Evolutionary conservation across 1,140 invertebrate genomes (phyloP).

Genomic region (Tetraneura akinire): DNA sequence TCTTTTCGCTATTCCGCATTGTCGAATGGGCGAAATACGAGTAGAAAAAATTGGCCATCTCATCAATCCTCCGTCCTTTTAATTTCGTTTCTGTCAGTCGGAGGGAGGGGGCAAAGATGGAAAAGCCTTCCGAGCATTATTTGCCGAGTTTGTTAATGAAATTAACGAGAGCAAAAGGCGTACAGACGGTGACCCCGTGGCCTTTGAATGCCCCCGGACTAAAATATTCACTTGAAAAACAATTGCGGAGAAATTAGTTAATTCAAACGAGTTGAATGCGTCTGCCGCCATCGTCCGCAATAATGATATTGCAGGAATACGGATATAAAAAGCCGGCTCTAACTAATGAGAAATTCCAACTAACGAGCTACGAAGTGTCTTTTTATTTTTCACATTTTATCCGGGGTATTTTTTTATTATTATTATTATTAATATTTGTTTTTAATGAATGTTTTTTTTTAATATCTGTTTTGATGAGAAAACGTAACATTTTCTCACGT

Average conservation of each 20-base stretch:
- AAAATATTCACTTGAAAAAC: constrained; percentile 15
- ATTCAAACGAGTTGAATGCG: constrained; percentile 34
- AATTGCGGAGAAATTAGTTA: constrained; percentile 43
- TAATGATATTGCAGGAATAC: neutral
- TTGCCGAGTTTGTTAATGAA: constrained; percentile 31
- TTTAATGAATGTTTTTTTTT: neutral
- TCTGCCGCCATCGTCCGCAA: neutral
- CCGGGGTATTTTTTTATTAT: constrained; percentile 9
- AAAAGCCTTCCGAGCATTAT: constrained; percentile 23
- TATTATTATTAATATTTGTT: no score
- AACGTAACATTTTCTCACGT: neutral
- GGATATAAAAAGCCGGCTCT: neutral
- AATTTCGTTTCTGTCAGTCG: constrained; percentile 15
- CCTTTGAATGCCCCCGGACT: constrained; percentile 26
- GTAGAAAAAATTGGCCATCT: constrained; percentile 22
- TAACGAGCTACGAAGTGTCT: constrained; percentile 25
- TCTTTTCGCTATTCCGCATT: no score
- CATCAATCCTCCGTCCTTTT: constrained; percentile 28
- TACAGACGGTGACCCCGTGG: constrained; percentile 31
- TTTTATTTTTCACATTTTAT: neutral
- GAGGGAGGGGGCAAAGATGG: neutral
- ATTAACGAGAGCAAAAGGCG: constrained; percentile 25
- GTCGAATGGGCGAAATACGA: neutral
- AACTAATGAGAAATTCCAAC: constrained; percentile 17
- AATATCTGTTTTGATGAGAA: neutral